These are phyloP conservation scores for Cydia splendana DNA, from an alignment of 1,140 invertebrate genomes.

Conservation along the genomic window DNA sequence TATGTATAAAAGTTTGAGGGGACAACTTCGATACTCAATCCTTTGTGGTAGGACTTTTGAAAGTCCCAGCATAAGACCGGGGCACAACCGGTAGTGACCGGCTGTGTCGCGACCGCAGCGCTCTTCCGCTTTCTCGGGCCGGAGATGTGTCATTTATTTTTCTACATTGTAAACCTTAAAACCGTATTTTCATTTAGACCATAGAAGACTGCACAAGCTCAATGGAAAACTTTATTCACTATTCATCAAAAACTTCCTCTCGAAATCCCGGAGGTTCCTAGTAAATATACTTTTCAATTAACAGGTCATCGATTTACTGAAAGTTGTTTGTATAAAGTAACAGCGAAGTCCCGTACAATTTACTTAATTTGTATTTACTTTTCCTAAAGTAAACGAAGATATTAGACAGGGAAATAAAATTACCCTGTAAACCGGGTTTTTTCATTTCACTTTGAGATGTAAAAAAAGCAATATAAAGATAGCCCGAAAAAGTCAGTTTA, in stretches of 20 bases:
- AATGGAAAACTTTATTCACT: not conserved
- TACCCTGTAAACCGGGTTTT: conserved; percentile 24
- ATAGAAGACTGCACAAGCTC: conserved; percentile 46
- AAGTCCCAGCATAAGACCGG: conserved; percentile 42
- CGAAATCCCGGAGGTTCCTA: not conserved
- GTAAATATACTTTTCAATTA: conserved; percentile 27
- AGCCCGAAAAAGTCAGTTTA: conserved; percentile 1
- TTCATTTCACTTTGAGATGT: conserved; percentile 25
- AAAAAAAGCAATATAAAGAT: conserved; percentile 28
- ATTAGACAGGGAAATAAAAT: conserved; percentile 28
- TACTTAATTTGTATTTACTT: conserved; percentile 29
- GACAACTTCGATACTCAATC: conserved; percentile 69
- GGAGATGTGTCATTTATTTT: conserved; percentile 31
- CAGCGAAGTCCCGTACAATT: conserved; percentile 19
- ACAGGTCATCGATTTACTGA: conserved; percentile 25
- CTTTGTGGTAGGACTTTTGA: conserved; percentile 62
- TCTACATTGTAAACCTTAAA: conserved; percentile 23
- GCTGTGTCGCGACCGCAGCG: conserved; percentile 23
- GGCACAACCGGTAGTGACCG: conserved; percentile 42
- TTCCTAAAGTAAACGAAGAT: conserved; percentile 25
- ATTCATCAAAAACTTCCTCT: not conserved
- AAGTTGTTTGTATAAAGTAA: conserved; percentile 15
- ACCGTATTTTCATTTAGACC: not conserved
- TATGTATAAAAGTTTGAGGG: conserved; percentile 44
- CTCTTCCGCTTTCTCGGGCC: conserved; percentile 22